phyloP scores from a whole-genome alignment of 2,113 vertebrate species.

The Macrotis lagotis region DNA sequence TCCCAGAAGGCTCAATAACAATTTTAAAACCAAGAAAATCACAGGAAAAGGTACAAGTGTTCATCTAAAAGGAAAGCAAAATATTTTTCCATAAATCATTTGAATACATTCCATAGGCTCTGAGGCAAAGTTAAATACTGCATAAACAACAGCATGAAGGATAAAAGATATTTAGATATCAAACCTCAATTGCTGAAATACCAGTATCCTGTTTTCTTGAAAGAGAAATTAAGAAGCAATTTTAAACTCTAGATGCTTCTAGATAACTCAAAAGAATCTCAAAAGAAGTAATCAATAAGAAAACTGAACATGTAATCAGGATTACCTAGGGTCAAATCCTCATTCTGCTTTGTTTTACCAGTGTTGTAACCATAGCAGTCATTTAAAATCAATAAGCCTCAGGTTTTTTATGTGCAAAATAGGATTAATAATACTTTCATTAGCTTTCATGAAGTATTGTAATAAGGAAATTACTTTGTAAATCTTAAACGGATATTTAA shows the following conservation, averaged over 20 bases:
- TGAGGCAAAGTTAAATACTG: constrained; percentile 25
- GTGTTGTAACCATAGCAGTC: background rate
- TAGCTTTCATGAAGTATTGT: background rate
- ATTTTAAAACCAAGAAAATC: constrained; percentile 65
- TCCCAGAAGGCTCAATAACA: constrained; percentile 34
- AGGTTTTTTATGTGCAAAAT: background rate
- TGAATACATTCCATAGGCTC: background rate
- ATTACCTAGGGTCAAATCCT: background rate
- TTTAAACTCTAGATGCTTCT: background rate
- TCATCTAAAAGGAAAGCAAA: constrained; percentile 30
- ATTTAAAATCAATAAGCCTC: background rate
- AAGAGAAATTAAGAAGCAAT: constrained; percentile 5
- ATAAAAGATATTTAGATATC: constrained; percentile 46
- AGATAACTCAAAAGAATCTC: background rate
- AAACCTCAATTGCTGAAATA: background rate
- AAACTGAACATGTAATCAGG: background rate
- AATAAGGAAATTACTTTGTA: background rate
- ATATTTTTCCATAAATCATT: background rate
- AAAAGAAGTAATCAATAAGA: background rate
- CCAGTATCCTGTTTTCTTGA: background rate
- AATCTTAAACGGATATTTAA: background rate
- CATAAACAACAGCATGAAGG: background rate
- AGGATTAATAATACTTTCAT: background rate
- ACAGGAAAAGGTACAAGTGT: constrained; percentile 42
- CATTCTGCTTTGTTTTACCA: background rate